Base-by-base conservation (phyloP, 2,113 vertebrate genomes). In the Porphyrio hochstetteri region DNA sequence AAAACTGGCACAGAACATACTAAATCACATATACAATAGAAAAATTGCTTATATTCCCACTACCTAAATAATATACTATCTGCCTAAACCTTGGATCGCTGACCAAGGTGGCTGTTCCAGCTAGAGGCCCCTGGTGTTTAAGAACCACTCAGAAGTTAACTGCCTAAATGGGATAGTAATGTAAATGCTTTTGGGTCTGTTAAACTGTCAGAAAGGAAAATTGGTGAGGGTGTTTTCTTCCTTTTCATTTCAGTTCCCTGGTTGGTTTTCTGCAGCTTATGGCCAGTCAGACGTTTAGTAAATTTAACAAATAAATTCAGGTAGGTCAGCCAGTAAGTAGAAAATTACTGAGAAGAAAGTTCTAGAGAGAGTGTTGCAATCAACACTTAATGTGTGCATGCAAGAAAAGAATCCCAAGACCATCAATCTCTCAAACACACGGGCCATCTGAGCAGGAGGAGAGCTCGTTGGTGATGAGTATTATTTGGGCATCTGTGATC, bases 1-100 rank as follows among this genome's bases (percentile, higher is more conserved):
- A 69, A 91, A 95, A 86, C 82, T 91, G 90, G 91, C 90, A 92
- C n/a, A 46, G 36, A 68, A 92, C 60, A 91, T 18, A 83, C 36
- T 65, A 86, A 91, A 92, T 76, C 87, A 82, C 33, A 79, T 5
- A 57, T 8, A 78, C 56, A 90, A 61, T 23, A 74, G 5, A 90
- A 95, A 95, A 88, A 56, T 6, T 55, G 14, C 38, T 68, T 83
- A 1, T 83, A 52, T 52, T 70, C 31, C 38, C 33, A 57, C 38
- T 65, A 79, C 36, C 13, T 77, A 74, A 85, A 88, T 92, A 91
- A 72, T 44, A 70, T 11, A 60, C 46, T 91, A 52, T 42, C 70
- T 72, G 27, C 29, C 77, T 81, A 78, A 91, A 84, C 36, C 72
- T 31, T 75, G 13, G 60, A 52, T 38, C 67, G 60, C 83, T 89